Percentiles rank a stretch among this genome's conserved stretches.
These are phyloP conservation scores for Epirrita christyi DNA, from an alignment of 2,888 invertebrate genomes.

Conservation along the genomic window DNA sequence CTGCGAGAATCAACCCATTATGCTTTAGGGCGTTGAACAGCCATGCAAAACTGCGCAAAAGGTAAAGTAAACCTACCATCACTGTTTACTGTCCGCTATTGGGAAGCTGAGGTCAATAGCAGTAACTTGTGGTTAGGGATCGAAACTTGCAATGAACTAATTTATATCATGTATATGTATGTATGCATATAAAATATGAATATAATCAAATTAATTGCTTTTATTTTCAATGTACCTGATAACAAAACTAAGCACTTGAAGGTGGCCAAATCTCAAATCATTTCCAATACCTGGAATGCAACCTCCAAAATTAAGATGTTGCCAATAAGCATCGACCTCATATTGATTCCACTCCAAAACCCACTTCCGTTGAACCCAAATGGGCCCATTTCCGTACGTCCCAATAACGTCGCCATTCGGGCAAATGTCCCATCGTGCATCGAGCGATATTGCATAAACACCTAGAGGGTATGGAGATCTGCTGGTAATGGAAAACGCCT, in stretches of 20 bases:
- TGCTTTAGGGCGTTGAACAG: conserved; percentile 4
- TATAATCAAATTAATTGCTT: too few species aligned
- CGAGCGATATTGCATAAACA: conserved; percentile 20
- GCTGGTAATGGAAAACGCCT: conserved; percentile 27
- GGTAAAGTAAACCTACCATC: background rate
- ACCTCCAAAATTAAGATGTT: conserved; percentile 4
- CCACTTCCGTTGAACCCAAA: conserved; percentile 7
- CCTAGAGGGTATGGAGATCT: conserved; percentile 20
- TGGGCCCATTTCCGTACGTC: conserved; percentile 10
- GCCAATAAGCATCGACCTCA: background rate
- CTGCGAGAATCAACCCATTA: conserved; percentile 23
- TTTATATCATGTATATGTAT: too few species aligned
- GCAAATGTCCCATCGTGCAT: conserved; percentile 15
- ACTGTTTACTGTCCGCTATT: too few species aligned
- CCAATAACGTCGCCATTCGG: conserved; percentile 16
- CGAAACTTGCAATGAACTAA: too few species aligned
- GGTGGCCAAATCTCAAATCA: too few species aligned
- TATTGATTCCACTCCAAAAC: conserved; percentile 20
- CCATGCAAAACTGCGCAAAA: conserved; percentile 9
- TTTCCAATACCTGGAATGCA: background rate
- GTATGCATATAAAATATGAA: too few species aligned
- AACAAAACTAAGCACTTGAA: too few species aligned
- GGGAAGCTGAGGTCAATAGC: too few species aligned
- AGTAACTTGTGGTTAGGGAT: too few species aligned
- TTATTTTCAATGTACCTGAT: too few species aligned